Evolutionary conservation across 2,888 invertebrate genomes (phyloP), one percentile per base, ranked within the genome.

Genomic region (Drosophila anceps): DNA sequence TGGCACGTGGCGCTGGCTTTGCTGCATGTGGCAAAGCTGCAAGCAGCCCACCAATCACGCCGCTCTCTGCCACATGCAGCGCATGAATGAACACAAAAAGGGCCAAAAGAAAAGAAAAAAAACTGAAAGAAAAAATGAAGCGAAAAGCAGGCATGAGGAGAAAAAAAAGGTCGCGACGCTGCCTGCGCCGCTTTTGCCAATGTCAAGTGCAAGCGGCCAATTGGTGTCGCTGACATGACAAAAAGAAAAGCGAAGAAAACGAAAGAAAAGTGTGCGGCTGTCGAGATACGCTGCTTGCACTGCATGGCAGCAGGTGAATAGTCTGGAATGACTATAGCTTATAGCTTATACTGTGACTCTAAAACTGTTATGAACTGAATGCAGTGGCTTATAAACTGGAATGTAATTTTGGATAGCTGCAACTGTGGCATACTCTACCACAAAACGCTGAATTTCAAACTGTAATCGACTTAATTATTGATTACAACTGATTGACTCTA

Each of bases 201-300:
- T 85, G 89, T 87, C 85, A 85, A 85, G 85, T 89, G 82, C 87
- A 87, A 69, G 67, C 53, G 66, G 39, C 71, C 65, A 71, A 70
- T 76, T 37, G 70, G 65, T 59, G 33, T 46, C 44, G 69, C 39
- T 39, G 64, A 55, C 39, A 44, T 62, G 73, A 20, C 58, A 39
- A 12, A 20, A 53, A 48, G 33, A 54, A 46, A 35, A 29, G 29
- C 33, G 12, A 20, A 43, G 24, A 7, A 48, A 15, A n/a, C 1
- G 1, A 29, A 29, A 18, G 27, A 10, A 48, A n/a, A 10, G 15
- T n/a, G 1, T 10, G n/a, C n/a, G 29, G 7, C 48, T 29, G 48
- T 5, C n/a, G 18, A 29, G 48, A 37, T 59, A 18, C 59, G 1
- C 59, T 59, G 9, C 7, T 12, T 1, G 6, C 0, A 1, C 1